phyloP scores from a whole-genome alignment of 2,797 vertebrate species.

The Poeciliopsis presidionis region DNA sequence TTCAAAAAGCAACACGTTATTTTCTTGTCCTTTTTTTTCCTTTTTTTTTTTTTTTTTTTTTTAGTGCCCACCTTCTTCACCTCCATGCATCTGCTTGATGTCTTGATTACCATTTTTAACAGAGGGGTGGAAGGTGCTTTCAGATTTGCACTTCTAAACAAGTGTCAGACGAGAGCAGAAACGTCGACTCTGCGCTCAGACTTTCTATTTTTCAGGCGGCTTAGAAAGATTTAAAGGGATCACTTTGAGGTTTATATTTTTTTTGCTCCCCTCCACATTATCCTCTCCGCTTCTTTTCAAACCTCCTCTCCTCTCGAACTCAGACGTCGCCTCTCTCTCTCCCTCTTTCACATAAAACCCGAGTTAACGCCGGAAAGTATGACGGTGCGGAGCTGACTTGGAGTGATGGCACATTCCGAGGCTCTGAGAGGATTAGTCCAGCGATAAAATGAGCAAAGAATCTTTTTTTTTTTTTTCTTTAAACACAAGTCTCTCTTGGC shows the following conservation, averaged over 20 bases:
- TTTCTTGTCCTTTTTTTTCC: background rate
- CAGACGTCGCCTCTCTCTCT: conserved; percentile 37
- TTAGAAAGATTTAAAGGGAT: conserved; percentile 74
- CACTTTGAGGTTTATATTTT: conserved; percentile 70
- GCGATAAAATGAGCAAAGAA: conserved; percentile 55
- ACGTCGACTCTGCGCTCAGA: conserved; percentile 43
- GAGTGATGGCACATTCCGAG: conserved; percentile 58
- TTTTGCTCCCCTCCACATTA: conserved; percentile 60
- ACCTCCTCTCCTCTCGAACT: conserved; percentile 43
- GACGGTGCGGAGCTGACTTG: conserved; percentile 64
- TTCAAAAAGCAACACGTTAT: background rate
- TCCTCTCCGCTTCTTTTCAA: conserved; percentile 59
- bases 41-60: background rate
- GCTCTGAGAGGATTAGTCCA: conserved; percentile 64
- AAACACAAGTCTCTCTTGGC: conserved; percentile 52
- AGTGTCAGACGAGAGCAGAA: conserved; percentile 43
- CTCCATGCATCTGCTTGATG: conserved; percentile 9
- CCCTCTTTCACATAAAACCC: conserved; percentile 42
- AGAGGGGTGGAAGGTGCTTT: conserved; percentile 22
- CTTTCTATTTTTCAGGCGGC: conserved; percentile 65
- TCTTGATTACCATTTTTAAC: conserved; percentile 29
- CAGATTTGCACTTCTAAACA: conserved; percentile 44
- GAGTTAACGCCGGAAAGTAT: conserved; percentile 50
- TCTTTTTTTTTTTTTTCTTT: conserved; percentile 45
- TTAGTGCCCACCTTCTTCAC: conserved; percentile 14